A percentile compares a stretch with the other conserved stretches of the same genome.
Evolutionary conservation across 1,140 invertebrate species (phyloP).

Genomic region (Achatina immaculata): DNA sequence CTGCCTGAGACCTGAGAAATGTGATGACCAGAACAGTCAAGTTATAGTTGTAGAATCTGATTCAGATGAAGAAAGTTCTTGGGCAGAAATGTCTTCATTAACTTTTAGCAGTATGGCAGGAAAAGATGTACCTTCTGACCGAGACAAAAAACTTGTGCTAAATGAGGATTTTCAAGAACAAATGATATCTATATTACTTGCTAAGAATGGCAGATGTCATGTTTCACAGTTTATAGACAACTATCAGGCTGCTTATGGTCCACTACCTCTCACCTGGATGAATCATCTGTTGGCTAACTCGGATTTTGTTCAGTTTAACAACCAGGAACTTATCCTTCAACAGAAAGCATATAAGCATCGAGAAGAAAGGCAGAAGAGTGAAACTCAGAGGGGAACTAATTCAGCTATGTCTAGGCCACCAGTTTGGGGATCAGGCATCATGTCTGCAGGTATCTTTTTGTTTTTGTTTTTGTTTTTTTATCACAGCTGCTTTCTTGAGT

Average conservation of each 20-base stretch:
- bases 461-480: not conserved
- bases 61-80: not conserved
- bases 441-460: not conserved
- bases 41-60: not conserved
- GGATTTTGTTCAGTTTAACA: not conserved
- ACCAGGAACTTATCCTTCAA: not conserved
- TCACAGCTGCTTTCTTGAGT: not conserved
- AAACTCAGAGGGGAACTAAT: not conserved
- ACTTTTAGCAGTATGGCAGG: not conserved
- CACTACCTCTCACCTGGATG: not conserved
- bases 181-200: not conserved
- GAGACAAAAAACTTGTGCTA: not conserved
- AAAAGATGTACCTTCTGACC: too few relatives aligned
- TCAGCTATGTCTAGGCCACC: not conserved
- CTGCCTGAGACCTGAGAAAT: not conserved
- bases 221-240: not conserved
- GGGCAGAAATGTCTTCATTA: not conserved
- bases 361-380: not conserved
- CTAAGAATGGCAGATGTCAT: not conserved
- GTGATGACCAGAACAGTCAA: not conserved
- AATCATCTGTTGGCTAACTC: not conserved
- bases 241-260: not conserved
- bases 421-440: conserved; percentile 2
- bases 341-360: not conserved
- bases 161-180: not conserved